phyloP scores from a whole-genome alignment of 2,888 invertebrate species.

The Xanthia togata region DNA sequence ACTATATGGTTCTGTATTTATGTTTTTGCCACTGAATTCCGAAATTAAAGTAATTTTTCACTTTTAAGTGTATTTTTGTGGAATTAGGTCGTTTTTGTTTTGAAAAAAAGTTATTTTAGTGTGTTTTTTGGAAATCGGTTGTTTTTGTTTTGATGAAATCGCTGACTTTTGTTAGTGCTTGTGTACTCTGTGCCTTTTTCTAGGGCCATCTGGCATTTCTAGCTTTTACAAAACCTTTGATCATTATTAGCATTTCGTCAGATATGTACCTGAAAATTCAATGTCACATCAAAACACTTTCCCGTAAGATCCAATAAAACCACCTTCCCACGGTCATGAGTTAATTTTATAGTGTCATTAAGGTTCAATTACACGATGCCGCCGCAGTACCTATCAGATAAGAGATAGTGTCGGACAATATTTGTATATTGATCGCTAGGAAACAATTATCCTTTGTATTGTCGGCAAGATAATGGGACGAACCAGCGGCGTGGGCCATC shows the following conservation, averaged over 20 bases:
- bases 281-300: conserved; percentile 17
- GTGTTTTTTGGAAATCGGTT: too few species aligned
- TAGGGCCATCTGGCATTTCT: too few species aligned
- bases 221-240: not conserved
- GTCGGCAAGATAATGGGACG: conserved; percentile 43
- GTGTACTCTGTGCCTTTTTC: not conserved
- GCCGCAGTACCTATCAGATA: conserved; percentile 61
- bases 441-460: conserved; percentile 74
- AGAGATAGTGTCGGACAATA: conserved; percentile 73
- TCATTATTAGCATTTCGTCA: conserved; percentile 5
- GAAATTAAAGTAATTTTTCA: too few species aligned
- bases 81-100: too few species aligned
- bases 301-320: conserved; percentile 24
- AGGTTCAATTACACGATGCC: conserved; percentile 61
- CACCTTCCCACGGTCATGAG: conserved; percentile 69
- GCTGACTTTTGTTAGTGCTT: not conserved
- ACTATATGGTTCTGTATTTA: too few species aligned
- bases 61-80: too few species aligned
- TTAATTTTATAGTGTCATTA: conserved; percentile 63
- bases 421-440: conserved; percentile 79
- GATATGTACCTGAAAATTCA: conserved; percentile 16
- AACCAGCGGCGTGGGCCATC: conserved; percentile 1
- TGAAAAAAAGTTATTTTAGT: too few species aligned
- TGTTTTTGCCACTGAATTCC: too few species aligned
- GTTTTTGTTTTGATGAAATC: not conserved